phyloP scores from a whole-genome alignment of 2,888 invertebrate genomes.

The Zhengitettix transpicula region DNA sequence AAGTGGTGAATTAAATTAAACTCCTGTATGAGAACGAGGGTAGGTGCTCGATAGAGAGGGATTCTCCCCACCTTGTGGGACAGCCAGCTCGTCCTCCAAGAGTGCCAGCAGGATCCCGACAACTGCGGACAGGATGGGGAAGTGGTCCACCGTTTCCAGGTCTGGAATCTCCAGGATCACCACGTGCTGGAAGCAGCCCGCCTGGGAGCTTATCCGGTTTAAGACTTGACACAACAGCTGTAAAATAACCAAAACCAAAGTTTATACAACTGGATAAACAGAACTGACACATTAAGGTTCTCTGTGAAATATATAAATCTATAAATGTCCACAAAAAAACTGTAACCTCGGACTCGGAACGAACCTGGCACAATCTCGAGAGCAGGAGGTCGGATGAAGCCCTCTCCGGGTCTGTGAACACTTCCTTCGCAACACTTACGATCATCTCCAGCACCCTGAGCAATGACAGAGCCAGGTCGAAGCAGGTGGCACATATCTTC shows the following conservation, averaged over 20 bases:
- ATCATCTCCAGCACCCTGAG: conserved; percentile 70
- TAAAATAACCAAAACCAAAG: conserved; percentile 10
- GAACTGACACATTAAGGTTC: too few relatives aligned
- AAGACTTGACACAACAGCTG: conserved; percentile 65
- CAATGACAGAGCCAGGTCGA: conserved; percentile 60
- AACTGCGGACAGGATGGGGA: conserved; percentile 47
- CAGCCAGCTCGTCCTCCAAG: conserved; percentile 31
- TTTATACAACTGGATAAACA: not conserved
- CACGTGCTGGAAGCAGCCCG: conserved; percentile 47
- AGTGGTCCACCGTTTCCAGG: conserved; percentile 47
- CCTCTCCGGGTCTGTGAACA: conserved; percentile 45
- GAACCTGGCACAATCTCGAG: conserved; percentile 47
- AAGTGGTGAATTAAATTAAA: not conserved
- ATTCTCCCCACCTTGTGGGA: conserved; percentile 22
- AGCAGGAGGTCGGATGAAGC: conserved; percentile 56
- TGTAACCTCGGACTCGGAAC: too few relatives aligned
- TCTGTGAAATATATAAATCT: too few relatives aligned
- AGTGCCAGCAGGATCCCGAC: conserved; percentile 44
- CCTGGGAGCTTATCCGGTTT: conserved; percentile 58
- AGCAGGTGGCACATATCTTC: conserved; percentile 69
- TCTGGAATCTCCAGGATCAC: conserved; percentile 42
- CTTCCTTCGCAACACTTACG: conserved; percentile 40
- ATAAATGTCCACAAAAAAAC: too few relatives aligned
- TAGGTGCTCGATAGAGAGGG: not conserved
- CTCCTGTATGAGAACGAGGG: too few relatives aligned